Percentiles rank a stretch among this genome's conserved stretches.
Evolutionary conservation across 2,888 invertebrate species (phyloP).

Genomic region (Diabrotica balteata): DNA sequence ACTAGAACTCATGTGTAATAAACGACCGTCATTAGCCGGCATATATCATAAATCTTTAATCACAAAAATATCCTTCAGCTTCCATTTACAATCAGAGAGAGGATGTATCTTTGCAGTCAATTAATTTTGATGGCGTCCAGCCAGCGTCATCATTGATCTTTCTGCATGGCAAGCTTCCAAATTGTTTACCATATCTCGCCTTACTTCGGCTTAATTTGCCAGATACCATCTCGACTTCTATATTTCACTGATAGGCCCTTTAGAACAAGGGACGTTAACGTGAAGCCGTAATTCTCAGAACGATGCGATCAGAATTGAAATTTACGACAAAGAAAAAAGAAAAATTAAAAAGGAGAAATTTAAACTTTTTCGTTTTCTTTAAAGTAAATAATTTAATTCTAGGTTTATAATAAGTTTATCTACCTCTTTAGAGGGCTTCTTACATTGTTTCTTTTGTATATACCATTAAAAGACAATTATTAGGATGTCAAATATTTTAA

Average conservation of each 20-base stretch:
- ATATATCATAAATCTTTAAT: conserved; percentile 3
- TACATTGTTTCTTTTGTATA: not conserved
- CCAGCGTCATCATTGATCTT: conserved; percentile 39
- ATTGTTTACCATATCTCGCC: conserved; percentile 40
- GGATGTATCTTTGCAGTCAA: conserved; percentile 37
- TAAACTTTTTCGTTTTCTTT: not conserved
- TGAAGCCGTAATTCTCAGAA: conserved; percentile 16
- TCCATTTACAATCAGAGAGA: conserved; percentile 8
- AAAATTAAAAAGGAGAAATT: conserved; percentile 19
- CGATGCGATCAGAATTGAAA: conserved; percentile 16
- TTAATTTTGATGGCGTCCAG: conserved; percentile 38
- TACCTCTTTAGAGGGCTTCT: no score
- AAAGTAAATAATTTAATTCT: no score
- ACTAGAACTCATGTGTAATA: no score
- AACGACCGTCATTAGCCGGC: no score
- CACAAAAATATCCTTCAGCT: conserved; percentile 3
- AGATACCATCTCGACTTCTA: conserved; percentile 34
- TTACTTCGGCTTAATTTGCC: conserved; percentile 28
- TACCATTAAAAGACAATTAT: not conserved
- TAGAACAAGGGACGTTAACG: conserved; percentile 28
- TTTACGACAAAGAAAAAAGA: conserved; percentile 13
- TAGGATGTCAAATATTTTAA: no score
- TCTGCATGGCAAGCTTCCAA: conserved; percentile 40
- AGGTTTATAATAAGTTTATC: no score
- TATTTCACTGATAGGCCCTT: conserved; percentile 34